Base-by-base conservation (phyloP, 23 tunicate species). In the Trididemnum miniatum region DNA sequence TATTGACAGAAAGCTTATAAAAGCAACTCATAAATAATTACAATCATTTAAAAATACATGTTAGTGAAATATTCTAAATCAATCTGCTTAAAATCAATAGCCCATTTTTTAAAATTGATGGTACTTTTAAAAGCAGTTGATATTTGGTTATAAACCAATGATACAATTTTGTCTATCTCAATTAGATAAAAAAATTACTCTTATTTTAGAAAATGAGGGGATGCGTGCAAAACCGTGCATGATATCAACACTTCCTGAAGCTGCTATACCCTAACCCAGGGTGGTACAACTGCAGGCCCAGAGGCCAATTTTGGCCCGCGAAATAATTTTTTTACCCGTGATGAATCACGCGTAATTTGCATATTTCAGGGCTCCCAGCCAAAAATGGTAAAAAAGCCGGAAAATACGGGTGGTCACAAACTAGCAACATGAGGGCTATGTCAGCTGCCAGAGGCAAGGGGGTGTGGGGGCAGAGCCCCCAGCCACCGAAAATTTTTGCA, bases 81-180 rank as follows among this genome's bases (percentile, higher is more conserved):
- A 63, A 15, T 63, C 71, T 63, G 71, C 71, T 5, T 4, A 63
- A 63, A 63, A 44, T 9, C n/a, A 9, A 9, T 23, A 4, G 15
- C 5, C 5, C 7, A 63, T 63, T 63, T 63, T 63, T 15, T 22
- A 12, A 27, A 63, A 63, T 23, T 27, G 31, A 22, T 4, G 22
- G n/a, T 27, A 9, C 23, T 12, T 63, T 23, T 63, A 63, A 23
- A 63, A 63, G 22, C n/a, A 24, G 31, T 27, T 23, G 22, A 9
- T 23, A 63, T 63, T 63, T 9, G 71, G 71, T 23, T 9, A 63
- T 63, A 63, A 63, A 63, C 22, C 22, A 63, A 63, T 63, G 71
- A 63, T 4, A 63, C 7, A 63, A 4, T 23, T 63, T 63, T 63
- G 15, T 27, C 71, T 22, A 63, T 23, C 23, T 63, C 71, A 63